A percentile compares a stretch with the other conserved stretches of the same genome.
Conservation (phyloP, 1,140 invertebrate genomes). For the Danaus plexippus region DNA sequence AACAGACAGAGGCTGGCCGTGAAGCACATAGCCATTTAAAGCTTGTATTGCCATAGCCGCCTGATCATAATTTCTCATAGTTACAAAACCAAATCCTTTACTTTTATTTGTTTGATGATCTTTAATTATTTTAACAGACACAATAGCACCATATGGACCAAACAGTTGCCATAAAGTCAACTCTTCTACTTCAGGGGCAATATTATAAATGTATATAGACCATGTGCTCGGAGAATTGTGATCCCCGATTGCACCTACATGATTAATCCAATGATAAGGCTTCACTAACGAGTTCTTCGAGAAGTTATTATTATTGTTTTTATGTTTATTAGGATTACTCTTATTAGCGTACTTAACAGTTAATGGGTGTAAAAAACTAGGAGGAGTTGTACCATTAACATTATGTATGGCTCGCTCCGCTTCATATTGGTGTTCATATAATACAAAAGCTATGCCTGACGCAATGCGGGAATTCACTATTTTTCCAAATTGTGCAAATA, state of each 20-base stretch:
- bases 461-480: slow-evolving; percentile 71
- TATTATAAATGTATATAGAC: slow-evolving; percentile 99
- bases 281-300: slow-evolving; percentile 58
- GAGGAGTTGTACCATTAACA: slow-evolving; percentile 64
- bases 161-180: slow-evolving; percentile 98
- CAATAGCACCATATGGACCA: slow-evolving; percentile 98
- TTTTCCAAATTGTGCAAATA: slow-evolving; percentile 71
- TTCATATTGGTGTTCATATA: slow-evolving; percentile 69
- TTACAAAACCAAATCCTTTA: slow-evolving; percentile 99
- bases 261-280: slow-evolving; percentile 69
- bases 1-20: slow-evolving; percentile 97
- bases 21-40: slow-evolving; percentile 96
- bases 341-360: slow-evolving; percentile 73
- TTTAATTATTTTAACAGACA: slow-evolving; percentile 98
- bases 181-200: slow-evolving; percentile 98
- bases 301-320: slow-evolving; percentile 67
- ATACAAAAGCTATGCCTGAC: slow-evolving; percentile 69
- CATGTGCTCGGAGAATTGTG: slow-evolving; percentile 82
- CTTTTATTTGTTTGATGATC: slow-evolving; percentile 99
- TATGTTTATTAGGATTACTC: slow-evolving; percentile 67
- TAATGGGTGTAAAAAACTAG: slow-evolving; percentile 68
- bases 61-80: slow-evolving; percentile 99
- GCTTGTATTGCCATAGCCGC: slow-evolving; percentile 97
- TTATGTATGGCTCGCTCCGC: slow-evolving; percentile 68
- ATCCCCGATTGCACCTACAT: slow-evolving; percentile 71